Base-by-base conservation (phyloP, 2,888 invertebrate genomes). In the Epistrophe grossulariae region DNA sequence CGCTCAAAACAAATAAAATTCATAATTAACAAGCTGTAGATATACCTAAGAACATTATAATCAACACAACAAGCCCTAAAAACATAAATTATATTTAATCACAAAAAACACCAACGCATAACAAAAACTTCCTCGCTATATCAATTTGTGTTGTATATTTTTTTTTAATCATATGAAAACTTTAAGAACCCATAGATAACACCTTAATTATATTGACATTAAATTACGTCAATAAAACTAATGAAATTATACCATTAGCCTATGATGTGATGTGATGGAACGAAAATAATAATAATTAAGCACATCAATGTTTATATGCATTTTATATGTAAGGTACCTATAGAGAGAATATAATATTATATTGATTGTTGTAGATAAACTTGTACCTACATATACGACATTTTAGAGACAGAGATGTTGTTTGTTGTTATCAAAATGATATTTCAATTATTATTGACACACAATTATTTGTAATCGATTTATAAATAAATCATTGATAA, bases 401-500 rank as follows among this genome's bases (percentile, higher is more conserved):
- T 17, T 24, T 24, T 2, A 9, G 17, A 45, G 31, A 31, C 45
- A 66, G 17, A 48, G 66, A 66, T 48, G 11, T 48, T 28, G 38
- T 17, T 19, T 24, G 24, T 52, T 55, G 50, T 66, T 78, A 72
- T 78, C 71, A n/a, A 40, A 24, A 13, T 48, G 66, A 77, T 72
- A 31, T 50, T 59, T 72, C 64, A 64, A 62, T 50, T 62, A 24
- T 40, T 68, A 68, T 68, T 68, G 68, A 38, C 68, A 68, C 9
- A 50, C 17, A 38, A 45, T n/a, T 45, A 50, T 19, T 60, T 43
- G 81, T 82, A 82, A 85, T 78, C 73, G 78, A 78, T 68, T 85
- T 78, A 78, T 78, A 78, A 78, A 85, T 85, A 85, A 82, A 68
- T 78, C 57, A 73, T 62, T 81, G 78, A 71, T 62, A 77, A 77